Percentiles rank a stretch among this genome's conserved stretches.
These are phyloP conservation scores for Symphodus melops DNA, from an alignment of 2,113 vertebrate genomes.

Conservation along the genomic window DNA sequence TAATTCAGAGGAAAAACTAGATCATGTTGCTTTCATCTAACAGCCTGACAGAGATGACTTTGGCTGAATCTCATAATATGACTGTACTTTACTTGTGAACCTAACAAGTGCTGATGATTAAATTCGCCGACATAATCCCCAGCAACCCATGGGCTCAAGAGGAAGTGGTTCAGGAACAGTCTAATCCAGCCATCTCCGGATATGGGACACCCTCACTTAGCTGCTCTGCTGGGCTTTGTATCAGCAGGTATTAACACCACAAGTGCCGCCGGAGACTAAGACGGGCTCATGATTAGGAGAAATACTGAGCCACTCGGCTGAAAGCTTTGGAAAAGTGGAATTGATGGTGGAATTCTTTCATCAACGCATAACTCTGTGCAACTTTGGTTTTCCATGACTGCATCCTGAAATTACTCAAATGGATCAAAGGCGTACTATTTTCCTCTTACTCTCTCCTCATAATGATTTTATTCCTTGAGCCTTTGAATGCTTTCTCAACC, in stretches of 20 bases:
- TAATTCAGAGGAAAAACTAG: neutral
- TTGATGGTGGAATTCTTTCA: constrained; percentile 33
- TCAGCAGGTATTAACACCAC: constrained; percentile 78
- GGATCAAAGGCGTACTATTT: neutral
- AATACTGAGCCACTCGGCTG: constrained; percentile 19
- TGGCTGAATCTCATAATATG: constrained; percentile 60
- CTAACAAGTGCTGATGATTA: constrained; percentile 83
- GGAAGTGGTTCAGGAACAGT: constrained; percentile 74
- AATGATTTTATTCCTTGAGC: neutral
- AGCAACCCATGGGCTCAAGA: constrained; percentile 65
- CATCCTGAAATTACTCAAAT: constrained; percentile 10
- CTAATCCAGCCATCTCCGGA: constrained; percentile 78
- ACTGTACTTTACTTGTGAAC: constrained; percentile 81
- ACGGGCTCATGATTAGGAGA: constrained; percentile 66
- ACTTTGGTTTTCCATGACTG: constrained; percentile 50
- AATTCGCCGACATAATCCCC: constrained; percentile 81
- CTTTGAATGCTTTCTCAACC: neutral
- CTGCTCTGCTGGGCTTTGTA: constrained; percentile 77
- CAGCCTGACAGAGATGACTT: constrained; percentile 25
- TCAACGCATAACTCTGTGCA: constrained; percentile 43
- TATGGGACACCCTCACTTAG: constrained; percentile 69
- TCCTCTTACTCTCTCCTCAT: neutral
- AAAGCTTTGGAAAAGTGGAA: constrained; percentile 27
- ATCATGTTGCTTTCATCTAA: neutral
- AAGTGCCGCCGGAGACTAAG: constrained; percentile 70